Evolutionary conservation across 1,140 invertebrate genomes (phyloP), one percentile per base, ranked within the genome.

Genomic region (Nomia melanderi): DNA sequence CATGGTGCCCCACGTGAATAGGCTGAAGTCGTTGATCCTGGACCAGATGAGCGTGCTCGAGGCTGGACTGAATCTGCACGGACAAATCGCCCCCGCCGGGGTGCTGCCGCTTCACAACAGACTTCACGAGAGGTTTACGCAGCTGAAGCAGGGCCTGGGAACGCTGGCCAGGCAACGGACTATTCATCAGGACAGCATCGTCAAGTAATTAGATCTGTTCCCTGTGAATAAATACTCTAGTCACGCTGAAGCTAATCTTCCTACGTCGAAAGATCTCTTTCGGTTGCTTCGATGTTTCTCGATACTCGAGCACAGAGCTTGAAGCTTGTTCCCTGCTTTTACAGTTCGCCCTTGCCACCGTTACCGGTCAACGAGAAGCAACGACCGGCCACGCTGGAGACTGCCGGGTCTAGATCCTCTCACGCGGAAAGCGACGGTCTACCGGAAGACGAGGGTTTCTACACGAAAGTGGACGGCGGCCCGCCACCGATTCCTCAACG

Each of bases 51-150:
- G 94, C 72, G 95, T 98, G 0, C 91, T 98, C 2, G 97, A 98
- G 82, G 94, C 94, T 44, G 97, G 96, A 1, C 88, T 98, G 0
- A 91, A 94, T 17, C 89, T 98, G 14, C 97, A 99, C 88, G 97
- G 96, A 0, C 94, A 96, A 81, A 92, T 98, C 47, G 97, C 96
- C 2, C 96, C 97, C 0, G 86, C 94, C 0, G 96, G 96, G 17
- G 96, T 98, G 0, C 96, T 96, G 77, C 97, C 97, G 1, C 88
- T 99, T 33, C 98, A 99, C 84, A 95, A 96, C 83, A 94, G 96
- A 69, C 91, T 99, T 8, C 93, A 97, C n/a, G 97, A 98, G 87
- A 93, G 96, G 57, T 97, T 98, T 84, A 94, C 93, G 1, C 95
- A 97, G 81, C 92, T 98, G 50, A 95, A 96, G 80, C 94, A 96